These are phyloP conservation scores for Lampropteryx suffumata DNA, from an alignment of 2,888 invertebrate genomes.

Conservation along the genomic window DNA sequence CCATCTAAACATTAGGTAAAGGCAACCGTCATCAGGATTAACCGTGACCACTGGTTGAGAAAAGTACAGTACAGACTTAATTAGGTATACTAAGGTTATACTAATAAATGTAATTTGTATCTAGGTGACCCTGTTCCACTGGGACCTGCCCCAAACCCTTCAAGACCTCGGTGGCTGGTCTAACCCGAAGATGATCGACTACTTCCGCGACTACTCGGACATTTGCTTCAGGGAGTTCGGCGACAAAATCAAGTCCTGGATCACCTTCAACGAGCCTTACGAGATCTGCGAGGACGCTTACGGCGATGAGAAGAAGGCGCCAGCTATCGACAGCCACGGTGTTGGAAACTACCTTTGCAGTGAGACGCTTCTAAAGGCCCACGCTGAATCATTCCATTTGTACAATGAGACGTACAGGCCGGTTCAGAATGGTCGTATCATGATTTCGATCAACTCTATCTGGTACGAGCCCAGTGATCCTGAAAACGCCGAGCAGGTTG, in stretches of 20 bases:
- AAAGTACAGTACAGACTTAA: too few species aligned
- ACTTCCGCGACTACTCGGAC: conserved; percentile 81
- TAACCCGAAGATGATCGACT: conserved; percentile 78
- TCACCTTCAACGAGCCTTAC: conserved; percentile 87
- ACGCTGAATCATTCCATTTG: conserved; percentile 85
- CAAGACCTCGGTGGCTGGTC: conserved; percentile 83
- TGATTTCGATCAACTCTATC: conserved; percentile 80
- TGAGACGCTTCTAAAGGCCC: conserved; percentile 85
- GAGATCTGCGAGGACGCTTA: conserved; percentile 81
- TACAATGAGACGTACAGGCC: conserved; percentile 80
- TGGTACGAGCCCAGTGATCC: conserved; percentile 78
- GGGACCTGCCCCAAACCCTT: conserved; percentile 85
- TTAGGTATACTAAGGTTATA: too few species aligned
- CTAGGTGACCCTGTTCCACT: conserved; percentile 86
- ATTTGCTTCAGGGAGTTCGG: conserved; percentile 82
- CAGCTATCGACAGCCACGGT: conserved; percentile 80
- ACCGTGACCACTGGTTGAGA: too few species aligned
- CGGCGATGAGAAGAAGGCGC: conserved; percentile 77
- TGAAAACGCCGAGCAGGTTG: conserved; percentile 64
- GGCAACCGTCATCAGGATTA: too few species aligned
- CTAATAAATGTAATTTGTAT: not conserved
- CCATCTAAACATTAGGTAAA: too few species aligned
- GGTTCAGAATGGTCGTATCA: conserved; percentile 78
- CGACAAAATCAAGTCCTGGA: conserved; percentile 84
- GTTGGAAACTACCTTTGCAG: conserved; percentile 85